phyloP scores from a whole-genome alignment of 2,888 invertebrate genomes.

The Drosophila infuscata region DNA sequence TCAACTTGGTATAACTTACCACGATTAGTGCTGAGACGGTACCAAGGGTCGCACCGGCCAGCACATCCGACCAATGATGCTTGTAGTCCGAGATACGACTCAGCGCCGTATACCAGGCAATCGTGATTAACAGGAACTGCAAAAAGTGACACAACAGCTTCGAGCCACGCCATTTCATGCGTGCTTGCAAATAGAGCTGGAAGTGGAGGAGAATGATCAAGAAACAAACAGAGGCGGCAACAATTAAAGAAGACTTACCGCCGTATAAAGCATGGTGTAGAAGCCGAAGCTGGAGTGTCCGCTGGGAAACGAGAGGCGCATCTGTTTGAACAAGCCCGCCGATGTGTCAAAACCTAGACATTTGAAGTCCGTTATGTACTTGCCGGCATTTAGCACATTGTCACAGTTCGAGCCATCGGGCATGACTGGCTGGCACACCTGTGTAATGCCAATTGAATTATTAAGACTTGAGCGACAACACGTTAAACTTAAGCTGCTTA shows the following conservation, averaged over 20 bases:
- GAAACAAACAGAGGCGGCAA: background rate
- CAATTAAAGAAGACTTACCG: constrained; percentile 87
- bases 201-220: constrained; percentile 44
- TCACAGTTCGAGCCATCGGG: constrained; percentile 82
- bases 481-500: constrained; percentile 33
- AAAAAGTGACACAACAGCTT: constrained; percentile 93
- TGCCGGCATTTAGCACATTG: constrained; percentile 87
- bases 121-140: constrained; percentile 91
- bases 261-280: constrained; percentile 93
- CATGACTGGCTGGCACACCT: constrained; percentile 71
- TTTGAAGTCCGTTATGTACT: constrained; percentile 90
- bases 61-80: constrained; percentile 99
- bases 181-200: constrained; percentile 94
- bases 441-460: constrained; percentile 6
- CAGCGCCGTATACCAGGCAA: constrained; percentile 95
- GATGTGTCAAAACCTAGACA: constrained; percentile 87
- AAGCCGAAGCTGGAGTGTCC: constrained; percentile 96
- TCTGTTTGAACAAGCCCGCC: constrained; percentile 88
- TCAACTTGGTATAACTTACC: constrained; percentile 86
- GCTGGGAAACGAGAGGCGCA: constrained; percentile 95
- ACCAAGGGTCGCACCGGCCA: constrained; percentile 92
- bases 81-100: constrained; percentile 97
- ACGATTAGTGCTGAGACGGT: constrained; percentile 88
- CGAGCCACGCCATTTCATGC: constrained; percentile 92
- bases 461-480: background rate